Percentiles rank a stretch among this genome's conserved stretches.
Evolutionary conservation across 2,888 invertebrate species (phyloP).

Genomic region (Lasius platythorax): DNA sequence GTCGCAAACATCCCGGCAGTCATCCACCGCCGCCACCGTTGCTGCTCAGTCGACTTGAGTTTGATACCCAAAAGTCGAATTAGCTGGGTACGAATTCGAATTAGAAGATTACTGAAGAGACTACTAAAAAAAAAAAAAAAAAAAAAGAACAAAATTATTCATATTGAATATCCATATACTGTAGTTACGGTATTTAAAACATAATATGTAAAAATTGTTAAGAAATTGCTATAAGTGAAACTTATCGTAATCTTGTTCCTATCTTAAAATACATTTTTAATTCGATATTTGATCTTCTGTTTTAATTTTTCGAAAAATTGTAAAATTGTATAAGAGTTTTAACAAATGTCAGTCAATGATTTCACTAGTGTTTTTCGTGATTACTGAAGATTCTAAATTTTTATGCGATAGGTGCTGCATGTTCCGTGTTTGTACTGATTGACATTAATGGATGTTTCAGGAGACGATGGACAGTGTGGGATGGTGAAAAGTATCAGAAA

Average conservation of each 20-base stretch:
- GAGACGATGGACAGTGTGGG: constrained; percentile 39
- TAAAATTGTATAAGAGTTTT: background rate
- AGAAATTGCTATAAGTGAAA: constrained; percentile 8
- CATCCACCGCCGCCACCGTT: constrained; percentile 63
- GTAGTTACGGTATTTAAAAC: background rate
- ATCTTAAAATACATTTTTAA: background rate
- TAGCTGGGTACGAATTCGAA: background rate
- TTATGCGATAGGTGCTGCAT: background rate
- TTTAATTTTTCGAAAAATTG: background rate
- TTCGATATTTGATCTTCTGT: background rate
- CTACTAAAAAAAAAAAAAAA: background rate
- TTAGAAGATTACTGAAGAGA: background rate
- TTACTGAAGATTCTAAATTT: background rate
- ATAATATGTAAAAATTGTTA: constrained; percentile 1
- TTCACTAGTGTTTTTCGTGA: background rate
- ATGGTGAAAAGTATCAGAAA: constrained; percentile 6
- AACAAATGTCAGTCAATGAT: background rate
- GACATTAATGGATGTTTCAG: constrained; percentile 70
- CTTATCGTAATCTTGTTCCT: constrained; percentile 24
- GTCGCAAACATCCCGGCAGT: constrained; percentile 67
- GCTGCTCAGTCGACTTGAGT: constrained; percentile 29
- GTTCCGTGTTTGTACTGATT: constrained; percentile 23
- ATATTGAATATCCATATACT: background rate
- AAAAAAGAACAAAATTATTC: background rate
- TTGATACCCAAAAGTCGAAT: background rate